These are phyloP conservation scores for Helicolenus hilgendorfi DNA, from an alignment of 2,797 vertebrate genomes.

Conservation along the genomic window DNA sequence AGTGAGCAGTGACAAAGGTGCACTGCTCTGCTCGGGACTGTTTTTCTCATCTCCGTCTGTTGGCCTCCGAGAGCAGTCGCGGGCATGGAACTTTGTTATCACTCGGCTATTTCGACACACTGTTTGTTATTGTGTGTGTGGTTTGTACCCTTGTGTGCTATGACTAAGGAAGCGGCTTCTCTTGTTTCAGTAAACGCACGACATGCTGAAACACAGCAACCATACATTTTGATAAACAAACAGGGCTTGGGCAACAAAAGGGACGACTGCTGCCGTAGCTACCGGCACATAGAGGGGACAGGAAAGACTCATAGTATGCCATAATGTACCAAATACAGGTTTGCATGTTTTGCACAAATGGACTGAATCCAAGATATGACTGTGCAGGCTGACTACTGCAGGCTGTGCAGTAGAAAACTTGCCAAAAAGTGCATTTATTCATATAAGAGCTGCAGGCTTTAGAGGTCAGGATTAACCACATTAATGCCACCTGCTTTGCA, in stretches of 20 bases:
- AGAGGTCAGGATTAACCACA: background rate
- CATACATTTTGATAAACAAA: conserved; percentile 58
- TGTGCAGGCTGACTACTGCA: no score
- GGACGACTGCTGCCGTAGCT: background rate
- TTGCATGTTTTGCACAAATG: conserved; percentile 2
- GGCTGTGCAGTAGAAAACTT: conserved; percentile 1
- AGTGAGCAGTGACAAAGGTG: conserved; percentile 30
- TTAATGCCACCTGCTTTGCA: background rate
- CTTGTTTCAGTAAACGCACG: conserved; percentile 73
- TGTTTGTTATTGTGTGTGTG: conserved; percentile 68
- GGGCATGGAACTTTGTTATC: conserved; percentile 60
- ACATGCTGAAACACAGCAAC: conserved; percentile 52
- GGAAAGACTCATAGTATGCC: background rate
- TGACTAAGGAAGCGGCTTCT: conserved; percentile 67
- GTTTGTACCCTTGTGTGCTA: conserved; percentile 69
- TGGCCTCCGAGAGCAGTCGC: background rate
- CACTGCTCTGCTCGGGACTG: background rate
- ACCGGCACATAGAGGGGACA: background rate
- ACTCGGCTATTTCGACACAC: conserved; percentile 41
- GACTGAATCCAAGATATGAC: background rate
- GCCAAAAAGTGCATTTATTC: background rate
- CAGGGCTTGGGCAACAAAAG: conserved; percentile 24
- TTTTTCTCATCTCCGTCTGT: conserved; percentile 28
- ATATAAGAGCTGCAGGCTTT: conserved; percentile 3
- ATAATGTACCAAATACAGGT: conserved; percentile 12